Evolutionary conservation across 2,113 vertebrate genomes (phyloP).

Genomic region (Aythya baeri): DNA sequence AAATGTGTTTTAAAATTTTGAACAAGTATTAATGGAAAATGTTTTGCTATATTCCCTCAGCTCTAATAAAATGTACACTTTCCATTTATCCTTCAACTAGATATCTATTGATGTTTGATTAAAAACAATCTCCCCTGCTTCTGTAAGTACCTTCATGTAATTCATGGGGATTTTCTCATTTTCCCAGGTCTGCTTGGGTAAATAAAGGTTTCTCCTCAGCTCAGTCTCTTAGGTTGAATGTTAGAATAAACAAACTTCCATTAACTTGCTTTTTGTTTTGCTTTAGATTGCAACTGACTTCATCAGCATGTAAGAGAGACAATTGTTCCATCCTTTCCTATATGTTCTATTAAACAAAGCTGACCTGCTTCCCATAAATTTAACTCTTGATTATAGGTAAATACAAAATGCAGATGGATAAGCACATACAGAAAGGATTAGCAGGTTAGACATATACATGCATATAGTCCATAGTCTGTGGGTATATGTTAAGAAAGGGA

Average conservation of each 20-base stretch:
- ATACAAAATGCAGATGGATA: neutral
- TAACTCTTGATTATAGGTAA: neutral
- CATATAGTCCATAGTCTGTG: neutral
- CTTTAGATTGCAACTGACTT: conserved; percentile 22
- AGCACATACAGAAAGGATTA: neutral
- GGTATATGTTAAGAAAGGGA: neutral
- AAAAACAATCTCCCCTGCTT: conserved; percentile 35
- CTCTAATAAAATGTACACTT: conserved; percentile 45
- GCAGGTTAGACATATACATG: neutral
- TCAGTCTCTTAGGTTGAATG: conserved; percentile 8
- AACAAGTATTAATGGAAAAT: conserved; percentile 40
- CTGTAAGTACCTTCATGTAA: conserved; percentile 40
- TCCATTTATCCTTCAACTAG: conserved; percentile 49
- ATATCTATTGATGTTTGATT: conserved; percentile 67
- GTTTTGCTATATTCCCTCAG: conserved; percentile 36
- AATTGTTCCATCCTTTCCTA: neutral
- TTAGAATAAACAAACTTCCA: conserved; percentile 36
- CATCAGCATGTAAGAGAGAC: conserved; percentile 8
- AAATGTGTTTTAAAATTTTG: conserved; percentile 47
- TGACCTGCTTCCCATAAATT: neutral
- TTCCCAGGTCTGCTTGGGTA: conserved; percentile 49
- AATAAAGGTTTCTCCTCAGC: conserved; percentile 46
- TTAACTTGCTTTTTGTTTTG: conserved; percentile 48
- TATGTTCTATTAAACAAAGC: neutral
- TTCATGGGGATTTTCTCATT: conserved; percentile 67